Base-by-base conservation (phyloP, 1,140 invertebrate genomes). In the Propsilocerus akamusi region DNA sequence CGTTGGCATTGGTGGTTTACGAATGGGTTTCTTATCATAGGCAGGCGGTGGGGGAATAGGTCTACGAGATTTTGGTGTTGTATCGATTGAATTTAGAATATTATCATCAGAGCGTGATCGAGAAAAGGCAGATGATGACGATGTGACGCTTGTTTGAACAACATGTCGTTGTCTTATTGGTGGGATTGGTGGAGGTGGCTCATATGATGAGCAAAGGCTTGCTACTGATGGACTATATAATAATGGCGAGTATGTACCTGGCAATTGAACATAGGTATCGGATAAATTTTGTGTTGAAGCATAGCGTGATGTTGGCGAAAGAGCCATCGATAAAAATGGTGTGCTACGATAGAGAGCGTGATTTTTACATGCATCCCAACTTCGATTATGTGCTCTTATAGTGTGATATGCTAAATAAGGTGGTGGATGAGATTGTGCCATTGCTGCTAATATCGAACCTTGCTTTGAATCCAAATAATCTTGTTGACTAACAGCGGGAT, bases 401-500 rank as follows among this genome's bases (percentile, higher is more conserved):
- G 49, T 51, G 26, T 49, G 53, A 59, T 66, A 65, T 7, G 70
- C 66, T 12, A 76, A 67, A 54, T 75, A 75, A 4, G 73, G 70
- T 0, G 73, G 71, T 4, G 70, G 70, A 10, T 72, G 70, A 55
- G 69, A 69, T 5, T 72, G 70, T 4, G 73, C 74, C 65, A 78
- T 69, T 5, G 75, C 75, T 0, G 76, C 76, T 25, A 79, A 54
- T 5, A 78, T 56, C 0, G 75, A 79, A 2, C 81, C 82, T 57
- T 85, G 72, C 59, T 90, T 90, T 6, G 84, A 83, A 57, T 90
- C 86, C 55, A 88, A 73, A 63, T 91, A 91, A 60, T 92, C 87
- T 63, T 90, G 86, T 61, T 87, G 84, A 51, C 85, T 89, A 17
- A 90, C 74, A 0, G 83, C 80, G 20, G 86, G 86, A 65, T 92